Evolutionary conservation across 1,140 invertebrate species (phyloP).

Genomic region (Ceratina calcarata): DNA sequence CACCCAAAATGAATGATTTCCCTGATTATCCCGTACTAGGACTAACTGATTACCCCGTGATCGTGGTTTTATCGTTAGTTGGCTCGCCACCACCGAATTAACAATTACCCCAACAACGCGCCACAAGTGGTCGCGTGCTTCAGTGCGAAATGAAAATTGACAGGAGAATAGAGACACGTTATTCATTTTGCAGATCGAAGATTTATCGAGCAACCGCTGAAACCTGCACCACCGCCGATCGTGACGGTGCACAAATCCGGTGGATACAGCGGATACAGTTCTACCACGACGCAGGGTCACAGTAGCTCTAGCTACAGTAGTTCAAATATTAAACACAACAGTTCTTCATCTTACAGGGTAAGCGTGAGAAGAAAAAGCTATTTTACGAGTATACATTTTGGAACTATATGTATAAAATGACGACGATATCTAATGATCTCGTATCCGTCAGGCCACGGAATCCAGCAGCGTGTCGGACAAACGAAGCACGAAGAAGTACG

Average conservation of each 20-base stretch:
- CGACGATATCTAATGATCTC: background rate
- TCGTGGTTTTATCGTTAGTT: too few species aligned
- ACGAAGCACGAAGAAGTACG: constrained; percentile 88
- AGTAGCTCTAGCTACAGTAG: constrained; percentile 51
- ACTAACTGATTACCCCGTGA: constrained; percentile 1
- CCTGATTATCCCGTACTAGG: too few species aligned
- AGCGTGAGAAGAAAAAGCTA: background rate
- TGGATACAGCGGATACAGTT: constrained; percentile 70
- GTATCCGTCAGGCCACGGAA: constrained; percentile 42
- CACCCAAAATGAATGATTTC: too few species aligned
- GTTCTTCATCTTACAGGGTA: constrained; percentile 46
- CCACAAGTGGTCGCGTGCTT: background rate
- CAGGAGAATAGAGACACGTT: background rate
- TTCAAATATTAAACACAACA: constrained; percentile 54
- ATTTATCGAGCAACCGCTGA: constrained; percentile 90
- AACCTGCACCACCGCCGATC: constrained; percentile 87
- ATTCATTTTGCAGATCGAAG: constrained; percentile 83
- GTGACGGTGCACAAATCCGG: constrained; percentile 77
- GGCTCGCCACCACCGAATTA: background rate
- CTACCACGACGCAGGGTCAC: constrained; percentile 51
- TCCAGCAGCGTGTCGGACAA: constrained; percentile 72
- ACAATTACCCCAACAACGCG: background rate
- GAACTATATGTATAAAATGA: too few species aligned
- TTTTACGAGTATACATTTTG: too few species aligned
- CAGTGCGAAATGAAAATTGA: background rate